Base-by-base conservation (phyloP, 1,140 invertebrate species). In the Parasteatoda tepidariorum region DNA sequence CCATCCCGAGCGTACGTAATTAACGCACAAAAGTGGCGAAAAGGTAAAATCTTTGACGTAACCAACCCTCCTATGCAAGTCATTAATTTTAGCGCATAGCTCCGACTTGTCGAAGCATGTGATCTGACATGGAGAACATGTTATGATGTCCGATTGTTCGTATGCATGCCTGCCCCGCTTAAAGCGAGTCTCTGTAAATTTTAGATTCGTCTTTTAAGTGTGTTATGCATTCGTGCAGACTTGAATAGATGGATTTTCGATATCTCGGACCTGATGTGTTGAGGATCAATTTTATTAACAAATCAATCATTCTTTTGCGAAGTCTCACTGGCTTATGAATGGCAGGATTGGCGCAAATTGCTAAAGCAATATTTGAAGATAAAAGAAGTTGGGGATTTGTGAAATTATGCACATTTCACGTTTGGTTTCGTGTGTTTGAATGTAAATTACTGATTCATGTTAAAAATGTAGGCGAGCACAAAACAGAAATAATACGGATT, bases 1-100 rank as follows among this genome's bases (percentile, higher is more conserved):
- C 57, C 59, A 62, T 62, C 28, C 73, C 57, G 57, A 75, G 57
- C 73, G 73, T 75, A 41, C 33, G 73, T 75, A 75, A 75, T 75
- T 75, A 75, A 75, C 73, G 73, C 57, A 62, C 73, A 75, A 75
- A 75, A 75, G 73, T 75, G 73, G 73, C 57, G 73, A 61, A 30
- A n/a, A 75, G 55, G 31, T 34, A 31, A 31, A 59, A 75, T 38
- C 61, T 22, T 66, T 57, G 30, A 22, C 61, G 61, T 28, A 24
- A 26, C 34, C 38, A 64, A 22, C n/a, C n/a, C 34, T n/a, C 34
- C 22, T 30, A 34, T 57, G n/a, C 24, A 64, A 78, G 74, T 78
- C 74, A 78, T 78, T 78, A 78, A 78, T 78, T 78, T 31, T 48
- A 24, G 38, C 61, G 41, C 74, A 78, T 78, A 78, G 61, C 74